A percentile compares a stretch with the other conserved stretches of the same genome.
Evolutionary conservation across 2,888 invertebrate species (phyloP).

Genomic region (Temnothorax rugatulus): DNA sequence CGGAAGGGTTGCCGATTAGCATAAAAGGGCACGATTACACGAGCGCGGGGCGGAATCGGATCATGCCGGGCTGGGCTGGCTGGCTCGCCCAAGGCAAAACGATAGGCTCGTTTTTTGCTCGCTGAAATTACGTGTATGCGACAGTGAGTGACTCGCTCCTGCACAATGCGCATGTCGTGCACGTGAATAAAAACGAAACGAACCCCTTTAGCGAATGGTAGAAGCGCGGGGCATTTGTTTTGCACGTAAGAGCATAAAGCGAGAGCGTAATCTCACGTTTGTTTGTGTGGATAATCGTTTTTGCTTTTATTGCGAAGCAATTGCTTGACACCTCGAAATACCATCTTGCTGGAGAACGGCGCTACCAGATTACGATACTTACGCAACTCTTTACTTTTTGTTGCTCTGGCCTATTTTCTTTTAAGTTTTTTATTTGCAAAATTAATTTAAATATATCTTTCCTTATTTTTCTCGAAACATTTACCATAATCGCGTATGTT

Average conservation of each 20-base stretch:
- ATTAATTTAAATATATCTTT: background rate
- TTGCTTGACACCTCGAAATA: background rate
- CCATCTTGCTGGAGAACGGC: too few relatives aligned
- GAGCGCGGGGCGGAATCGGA: slow-evolving; percentile 73
- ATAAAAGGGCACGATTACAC: slow-evolving; percentile 84
- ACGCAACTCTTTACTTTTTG: background rate
- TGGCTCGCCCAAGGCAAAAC: slow-evolving; percentile 14
- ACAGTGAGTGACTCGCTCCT: slow-evolving; percentile 21
- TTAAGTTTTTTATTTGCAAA: background rate
- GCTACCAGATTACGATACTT: background rate
- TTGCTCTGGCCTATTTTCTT: background rate
- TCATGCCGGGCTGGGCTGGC: slow-evolving; percentile 48
- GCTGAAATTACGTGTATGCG: slow-evolving; percentile 35
- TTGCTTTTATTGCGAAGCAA: slow-evolving; percentile 15
- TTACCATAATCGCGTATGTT: background rate
- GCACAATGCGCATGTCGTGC: slow-evolving; percentile 11
- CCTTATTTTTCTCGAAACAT: background rate
- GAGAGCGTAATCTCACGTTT: background rate
- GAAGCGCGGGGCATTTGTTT: slow-evolving; percentile 15
- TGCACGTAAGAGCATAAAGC: background rate
- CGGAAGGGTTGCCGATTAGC: slow-evolving; percentile 84
- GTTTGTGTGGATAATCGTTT: background rate
- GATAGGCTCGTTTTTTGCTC: slow-evolving; percentile 64
- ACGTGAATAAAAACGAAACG: background rate
- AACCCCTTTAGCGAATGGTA: background rate